Evolutionary conservation across 37 sponge, comb jelly and placozoan genomes (phyloP).

Genomic region (Dysidea cf. avara): DNA sequence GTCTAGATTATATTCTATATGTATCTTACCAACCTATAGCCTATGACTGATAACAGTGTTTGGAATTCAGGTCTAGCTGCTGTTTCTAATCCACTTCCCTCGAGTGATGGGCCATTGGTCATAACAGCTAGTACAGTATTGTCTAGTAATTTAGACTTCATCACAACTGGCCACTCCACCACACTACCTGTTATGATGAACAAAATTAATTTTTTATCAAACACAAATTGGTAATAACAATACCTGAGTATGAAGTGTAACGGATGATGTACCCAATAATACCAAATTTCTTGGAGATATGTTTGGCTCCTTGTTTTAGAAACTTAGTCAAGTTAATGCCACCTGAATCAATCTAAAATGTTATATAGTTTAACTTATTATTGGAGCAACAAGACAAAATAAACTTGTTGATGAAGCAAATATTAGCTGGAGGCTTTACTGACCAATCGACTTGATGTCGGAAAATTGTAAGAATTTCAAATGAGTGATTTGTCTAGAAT

Average conservation of each 20-base stretch:
- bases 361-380: too few relatives aligned
- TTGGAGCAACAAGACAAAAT: too few relatives aligned
- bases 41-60: too few relatives aligned
- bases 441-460: too few relatives aligned
- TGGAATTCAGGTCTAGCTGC: constrained; percentile 45
- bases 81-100: constrained; percentile 64
- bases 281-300: constrained; percentile 76
- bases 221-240: too few relatives aligned
- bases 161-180: constrained; percentile 28
- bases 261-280: constrained; percentile 60
- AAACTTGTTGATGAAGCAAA: too few relatives aligned
- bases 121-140: constrained; percentile 63
- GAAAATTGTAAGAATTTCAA: too few relatives aligned
- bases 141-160: constrained; percentile 72
- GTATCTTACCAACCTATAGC: too few relatives aligned
- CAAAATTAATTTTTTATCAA: too few relatives aligned
- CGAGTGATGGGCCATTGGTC: constrained; percentile 73
- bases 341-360: constrained; percentile 49
- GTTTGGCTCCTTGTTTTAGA: constrained; percentile 50
- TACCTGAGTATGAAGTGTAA: constrained; percentile 17
- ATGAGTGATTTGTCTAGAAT: too few relatives aligned
- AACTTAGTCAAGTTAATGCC: constrained; percentile 74
- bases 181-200: background rate
- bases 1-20: too few relatives aligned
- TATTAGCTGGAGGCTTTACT: too few relatives aligned